These are phyloP conservation scores for Drosophila gaucha DNA, from an alignment of 2,888 invertebrate genomes.

Conservation along the genomic window DNA sequence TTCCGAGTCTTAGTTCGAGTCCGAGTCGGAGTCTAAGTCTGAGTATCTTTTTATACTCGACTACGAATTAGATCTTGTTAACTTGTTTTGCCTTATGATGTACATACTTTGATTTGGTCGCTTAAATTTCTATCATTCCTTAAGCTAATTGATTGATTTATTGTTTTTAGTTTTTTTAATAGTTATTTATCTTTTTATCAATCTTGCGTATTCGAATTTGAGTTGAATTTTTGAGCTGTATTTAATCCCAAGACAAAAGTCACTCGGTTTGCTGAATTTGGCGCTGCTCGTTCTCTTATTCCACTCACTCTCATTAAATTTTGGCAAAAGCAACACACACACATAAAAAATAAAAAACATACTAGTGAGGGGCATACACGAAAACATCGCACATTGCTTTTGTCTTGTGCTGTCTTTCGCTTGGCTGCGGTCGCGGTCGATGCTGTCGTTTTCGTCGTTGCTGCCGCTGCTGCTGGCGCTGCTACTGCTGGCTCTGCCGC, in stretches of 20 bases:
- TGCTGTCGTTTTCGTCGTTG: conserved; percentile 13
- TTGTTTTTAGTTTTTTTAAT: not conserved
- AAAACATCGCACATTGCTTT: conserved; percentile 43
- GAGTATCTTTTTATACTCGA: not conserved
- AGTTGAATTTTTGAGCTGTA: conserved; percentile 5
- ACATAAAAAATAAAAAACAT: no score
- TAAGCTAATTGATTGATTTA: not conserved
- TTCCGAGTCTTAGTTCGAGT: not conserved
- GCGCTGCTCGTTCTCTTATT: conserved; percentile 39
- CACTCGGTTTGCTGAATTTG: conserved; percentile 38
- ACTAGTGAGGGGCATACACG: conserved; percentile 30
- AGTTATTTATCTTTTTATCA: not conserved
- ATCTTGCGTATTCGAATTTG: conserved; percentile 5
- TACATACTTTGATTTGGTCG: not conserved
- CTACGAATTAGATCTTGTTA: not conserved
- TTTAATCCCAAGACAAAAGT: conserved; percentile 27
- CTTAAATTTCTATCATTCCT: not conserved
- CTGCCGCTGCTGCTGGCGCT: conserved; percentile 7
- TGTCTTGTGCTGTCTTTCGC: conserved; percentile 48
- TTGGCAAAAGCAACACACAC: conserved; percentile 46
- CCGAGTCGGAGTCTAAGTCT: not conserved
- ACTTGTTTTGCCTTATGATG: not conserved
- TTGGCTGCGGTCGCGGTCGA: conserved; percentile 38
- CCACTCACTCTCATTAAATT: conserved; percentile 51
- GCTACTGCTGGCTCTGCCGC: conserved; percentile 10